Evolutionary conservation across 2,888 invertebrate genomes (phyloP), one percentile per base, ranked within the genome.

Genomic region (Malthinus seriepunctatus): DNA sequence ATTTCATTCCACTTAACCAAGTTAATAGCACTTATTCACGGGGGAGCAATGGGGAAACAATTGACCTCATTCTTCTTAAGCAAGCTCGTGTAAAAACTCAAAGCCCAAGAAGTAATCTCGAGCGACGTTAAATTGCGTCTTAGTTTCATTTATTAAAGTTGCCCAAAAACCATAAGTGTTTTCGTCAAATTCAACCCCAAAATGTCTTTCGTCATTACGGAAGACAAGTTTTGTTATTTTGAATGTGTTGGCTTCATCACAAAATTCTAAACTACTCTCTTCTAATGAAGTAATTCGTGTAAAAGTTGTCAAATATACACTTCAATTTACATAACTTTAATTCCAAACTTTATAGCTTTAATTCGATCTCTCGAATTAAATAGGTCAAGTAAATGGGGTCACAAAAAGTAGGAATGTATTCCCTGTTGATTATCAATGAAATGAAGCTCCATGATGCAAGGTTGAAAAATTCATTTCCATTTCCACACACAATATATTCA

Each of bases 11-110:
- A 52, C 55, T 53, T 51, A 56, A 57, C 52, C 45, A 50, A 57
- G 49, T 63, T 65, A 62, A 60, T 56, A 50, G 55, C 42, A 44
- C 54, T 46, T 57, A 49, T 39, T 55, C 42, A 53, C 53, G 38
- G 44, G 58, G 58, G 58, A 58, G 64, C 58, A 57, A 49, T 58
- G 48, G 46, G 42, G 56, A 56, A 63, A 63, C 63, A 60, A 63
- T 63, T 65, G 63, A 65, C 65, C 65, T 63, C 59, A 56, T 60
- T 64, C 47, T 38, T 39, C 38, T 14, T 38, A 7, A 35, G 23
- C 23, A n/a, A 37, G 49, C 8, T 35, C 37, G 37, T 37, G 10
- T 8, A 49, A 37, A 49, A 49, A 49, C 23, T 35, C 23, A 49
- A 34, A 15, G 49, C 23, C 10, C 10, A 45, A 11, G 31, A 45